Conservation (phyloP, 2,113 vertebrate genomes). For the Daboia siamensis region DNA sequence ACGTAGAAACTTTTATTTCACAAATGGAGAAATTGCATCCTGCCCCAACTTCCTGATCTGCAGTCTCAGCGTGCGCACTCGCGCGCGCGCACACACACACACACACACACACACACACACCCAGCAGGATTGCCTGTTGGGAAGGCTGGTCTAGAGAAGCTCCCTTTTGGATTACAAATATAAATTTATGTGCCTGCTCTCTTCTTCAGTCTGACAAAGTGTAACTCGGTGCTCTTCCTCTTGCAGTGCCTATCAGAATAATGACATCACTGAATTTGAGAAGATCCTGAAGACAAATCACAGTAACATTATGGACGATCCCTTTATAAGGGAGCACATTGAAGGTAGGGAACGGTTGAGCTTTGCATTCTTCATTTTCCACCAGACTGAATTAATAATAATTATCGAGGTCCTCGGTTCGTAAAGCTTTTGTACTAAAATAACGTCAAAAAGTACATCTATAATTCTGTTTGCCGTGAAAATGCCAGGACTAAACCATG, state of each 20-base stretch:
- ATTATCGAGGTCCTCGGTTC: fast-evolving
- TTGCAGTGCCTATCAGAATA: conserved; percentile 98
- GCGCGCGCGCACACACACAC: no score
- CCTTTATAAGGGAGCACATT: conserved; percentile 98
- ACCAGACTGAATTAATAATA: background rate
- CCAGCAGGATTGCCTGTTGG: background rate
- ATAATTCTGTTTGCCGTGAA: background rate
- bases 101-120: no score
- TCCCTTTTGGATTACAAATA: background rate
- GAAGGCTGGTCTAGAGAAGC: background rate
- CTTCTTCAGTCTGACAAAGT: conserved; percentile 30
- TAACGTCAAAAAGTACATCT: background rate
- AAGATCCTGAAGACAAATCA: conserved; percentile 99
- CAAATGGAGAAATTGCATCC: background rate
- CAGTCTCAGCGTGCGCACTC: no score
- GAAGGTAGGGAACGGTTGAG: conserved; percentile 78
- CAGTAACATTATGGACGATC: conserved; percentile 99
- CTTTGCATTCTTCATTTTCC: background rate
- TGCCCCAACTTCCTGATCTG: background rate
- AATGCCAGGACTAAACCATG: background rate
- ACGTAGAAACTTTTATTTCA: background rate
- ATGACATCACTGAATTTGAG: conserved; percentile 99
- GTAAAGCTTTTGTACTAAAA: background rate
- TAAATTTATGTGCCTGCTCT: background rate
- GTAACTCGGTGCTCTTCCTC: conserved; percentile 23